Base-by-base conservation (phyloP, 2,113 vertebrate genomes). In the Charadrius vociferus region DNA sequence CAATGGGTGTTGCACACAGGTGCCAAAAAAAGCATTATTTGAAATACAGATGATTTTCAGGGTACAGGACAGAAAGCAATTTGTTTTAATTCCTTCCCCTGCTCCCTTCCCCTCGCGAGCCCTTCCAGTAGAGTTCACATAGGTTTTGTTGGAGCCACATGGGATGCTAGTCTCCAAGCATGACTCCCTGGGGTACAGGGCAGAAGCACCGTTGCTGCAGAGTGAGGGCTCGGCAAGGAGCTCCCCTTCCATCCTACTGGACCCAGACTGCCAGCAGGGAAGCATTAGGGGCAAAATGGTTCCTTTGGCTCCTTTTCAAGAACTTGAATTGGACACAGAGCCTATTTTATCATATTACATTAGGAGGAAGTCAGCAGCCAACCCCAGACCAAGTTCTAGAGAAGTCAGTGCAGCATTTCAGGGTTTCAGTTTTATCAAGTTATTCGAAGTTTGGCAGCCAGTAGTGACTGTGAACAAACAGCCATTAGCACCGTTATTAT, bases 301-400 rank as follows among this genome's bases (percentile, higher is more conserved):
- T 86, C 58, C 75, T 71, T 52, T 96, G 94, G 86, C 94, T 79
- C 43, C 27, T 43, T 82, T 92, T 90, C 90, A 94, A 86, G 81
- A 72, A 66, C 27, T 56, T 75, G 52, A 67, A 37, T 53, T 81
- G 74, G 75, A 56, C 52, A 59, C 24, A 36, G 53, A 56, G 39
- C 32, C 39, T 45, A 47, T 86, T 94, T 84, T 47, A 59, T 53
- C 45, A 41, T 20, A 41, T 52, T 68, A n/a, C 50, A 72, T 84
- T 14, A 72, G 53, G 73, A 71, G 9, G 9, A 62, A 78, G 49
- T 23, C 68, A 81, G 68, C 34, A 83, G 22, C 30, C 84, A 88
- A 36, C 26, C 26, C 26, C 36, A 29, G 41, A 36, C 10, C 24
- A 67, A 36, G 34, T 66, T 75, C 80, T 66, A 81, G 81, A 84